These are phyloP conservation scores for Holothuria scabra DNA, from an alignment of 53 echinoderm and acorn worm genomes.

Conservation along the genomic window DNA sequence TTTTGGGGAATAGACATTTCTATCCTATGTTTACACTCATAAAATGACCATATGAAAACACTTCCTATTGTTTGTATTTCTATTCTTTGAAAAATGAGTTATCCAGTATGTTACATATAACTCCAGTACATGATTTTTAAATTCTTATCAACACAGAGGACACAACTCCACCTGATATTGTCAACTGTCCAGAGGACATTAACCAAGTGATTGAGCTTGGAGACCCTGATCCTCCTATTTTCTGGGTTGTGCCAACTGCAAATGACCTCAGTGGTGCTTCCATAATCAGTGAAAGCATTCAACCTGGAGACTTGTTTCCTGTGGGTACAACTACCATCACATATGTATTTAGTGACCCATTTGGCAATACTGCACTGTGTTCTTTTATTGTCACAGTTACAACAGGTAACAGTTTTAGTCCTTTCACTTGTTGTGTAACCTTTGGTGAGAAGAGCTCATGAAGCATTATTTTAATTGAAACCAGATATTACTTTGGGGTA, in stretches of 20 bases:
- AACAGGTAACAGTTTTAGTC: slow-evolving; percentile 9
- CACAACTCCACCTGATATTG: slow-evolving; percentile 45
- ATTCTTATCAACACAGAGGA: slow-evolving; percentile 22
- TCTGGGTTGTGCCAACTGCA: slow-evolving; percentile 14
- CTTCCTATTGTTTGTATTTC: no score
- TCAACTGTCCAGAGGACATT: slow-evolving; percentile 32
- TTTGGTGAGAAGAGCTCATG: no score
- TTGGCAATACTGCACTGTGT: slow-evolving; percentile 27
- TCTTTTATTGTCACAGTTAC: slow-evolving; percentile 18
- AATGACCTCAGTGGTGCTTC: slow-evolving; percentile 19
- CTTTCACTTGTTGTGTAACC: no score
- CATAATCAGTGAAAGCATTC: background rate
- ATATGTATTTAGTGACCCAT: slow-evolving; percentile 29
- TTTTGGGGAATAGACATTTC: no score
- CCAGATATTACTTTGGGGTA: no score
- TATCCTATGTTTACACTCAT: no score
- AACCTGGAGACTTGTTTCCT: background rate
- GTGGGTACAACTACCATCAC: slow-evolving; percentile 1
- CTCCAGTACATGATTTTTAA: no score
- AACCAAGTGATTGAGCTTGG: slow-evolving; percentile 47
- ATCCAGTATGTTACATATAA: no score
- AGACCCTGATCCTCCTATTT: background rate
- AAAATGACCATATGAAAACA: no score
- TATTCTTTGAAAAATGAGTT: no score
- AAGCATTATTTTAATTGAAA: no score